These are phyloP conservation scores for Tetragonula clypearis DNA, from an alignment of 1,140 invertebrate species.

Conservation along the genomic window DNA sequence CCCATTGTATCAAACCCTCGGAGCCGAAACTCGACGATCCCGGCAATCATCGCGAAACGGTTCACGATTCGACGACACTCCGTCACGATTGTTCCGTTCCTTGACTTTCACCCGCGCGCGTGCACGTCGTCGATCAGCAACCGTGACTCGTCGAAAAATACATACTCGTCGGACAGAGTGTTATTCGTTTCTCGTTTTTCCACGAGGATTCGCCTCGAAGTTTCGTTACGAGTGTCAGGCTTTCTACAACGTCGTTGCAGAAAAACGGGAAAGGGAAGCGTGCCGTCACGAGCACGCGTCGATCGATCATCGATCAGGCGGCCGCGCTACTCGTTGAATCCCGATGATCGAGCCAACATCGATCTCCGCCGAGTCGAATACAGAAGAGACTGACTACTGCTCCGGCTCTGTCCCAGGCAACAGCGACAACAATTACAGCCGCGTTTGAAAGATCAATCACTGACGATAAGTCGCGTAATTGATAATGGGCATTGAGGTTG, in stretches of 20 bases:
- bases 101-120: conserved; percentile 69
- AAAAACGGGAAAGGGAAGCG: conserved; percentile 61
- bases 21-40: conserved; percentile 35
- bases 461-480: background rate
- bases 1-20: conserved; percentile 26
- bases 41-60: conserved; percentile 58
- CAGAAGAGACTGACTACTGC: background rate
- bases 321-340: conserved; percentile 42
- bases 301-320: conserved; percentile 68
- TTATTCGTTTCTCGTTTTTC: conserved; percentile 53
- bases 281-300: conserved; percentile 51
- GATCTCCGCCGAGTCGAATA: background rate
- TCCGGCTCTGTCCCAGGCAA: no score
- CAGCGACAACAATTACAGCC: conserved; percentile 3
- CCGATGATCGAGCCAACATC: conserved; percentile 26
- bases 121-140: conserved; percentile 61
- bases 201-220: conserved; percentile 68
- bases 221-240: conserved; percentile 43
- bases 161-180: conserved; percentile 48
- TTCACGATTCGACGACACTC: conserved; percentile 61
- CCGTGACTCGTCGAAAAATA: conserved; percentile 68
- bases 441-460: background rate
- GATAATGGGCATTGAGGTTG: background rate
- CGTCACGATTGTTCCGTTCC: conserved; percentile 59
- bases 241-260: conserved; percentile 47